Percentiles rank a stretch among this genome's conserved stretches.
Conservation (phyloP, 1,140 invertebrate genomes). For the Drosophila oshimai region DNA sequence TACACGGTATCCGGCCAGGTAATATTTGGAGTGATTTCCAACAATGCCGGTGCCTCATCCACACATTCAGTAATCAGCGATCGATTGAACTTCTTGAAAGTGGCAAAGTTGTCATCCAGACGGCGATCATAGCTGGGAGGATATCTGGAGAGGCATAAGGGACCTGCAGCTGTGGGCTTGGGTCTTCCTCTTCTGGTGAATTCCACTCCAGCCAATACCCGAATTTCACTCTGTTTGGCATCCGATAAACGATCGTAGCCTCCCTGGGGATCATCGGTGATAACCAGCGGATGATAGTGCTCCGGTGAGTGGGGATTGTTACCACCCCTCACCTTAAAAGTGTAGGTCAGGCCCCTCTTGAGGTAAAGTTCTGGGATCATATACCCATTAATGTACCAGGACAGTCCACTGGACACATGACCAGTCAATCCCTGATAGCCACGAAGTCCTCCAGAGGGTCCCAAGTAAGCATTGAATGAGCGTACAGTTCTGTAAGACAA, state of each 20-base stretch:
- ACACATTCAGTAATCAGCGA: slow-evolving; percentile 88
- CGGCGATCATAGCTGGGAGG: slow-evolving; percentile 87
- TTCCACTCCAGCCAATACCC: slow-evolving; percentile 93
- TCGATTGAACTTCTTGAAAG: slow-evolving; percentile 93
- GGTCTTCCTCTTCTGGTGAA: slow-evolving; percentile 91
- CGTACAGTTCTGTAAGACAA: slow-evolving; percentile 85
- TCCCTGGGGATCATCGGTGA: slow-evolving; percentile 93
- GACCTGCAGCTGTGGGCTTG: slow-evolving; percentile 90
- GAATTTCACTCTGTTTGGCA: slow-evolving; percentile 87
- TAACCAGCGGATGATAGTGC: slow-evolving; percentile 95
- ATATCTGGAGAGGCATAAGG: slow-evolving; percentile 89
- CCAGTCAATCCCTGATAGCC: slow-evolving; percentile 90
- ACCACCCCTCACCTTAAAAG: slow-evolving; percentile 91
- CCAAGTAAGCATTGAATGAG: slow-evolving; percentile 90
- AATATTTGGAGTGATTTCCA: slow-evolving; percentile 93
- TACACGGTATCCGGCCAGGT: slow-evolving; percentile 96
- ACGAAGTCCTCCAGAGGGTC: slow-evolving; percentile 89
- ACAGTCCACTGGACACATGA: slow-evolving; percentile 82
- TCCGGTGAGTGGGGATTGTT: slow-evolving; percentile 94
- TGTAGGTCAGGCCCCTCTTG: slow-evolving; percentile 92
- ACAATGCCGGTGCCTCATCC: slow-evolving; percentile 87
- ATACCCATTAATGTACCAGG: slow-evolving; percentile 89
- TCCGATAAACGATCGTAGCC: slow-evolving; percentile 90
- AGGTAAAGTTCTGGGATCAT: slow-evolving; percentile 94
- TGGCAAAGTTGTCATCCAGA: slow-evolving; percentile 89